These are phyloP conservation scores for Halichoerus grypus DNA, from an alignment of 2,113 vertebrate species.

Conservation along the genomic window DNA sequence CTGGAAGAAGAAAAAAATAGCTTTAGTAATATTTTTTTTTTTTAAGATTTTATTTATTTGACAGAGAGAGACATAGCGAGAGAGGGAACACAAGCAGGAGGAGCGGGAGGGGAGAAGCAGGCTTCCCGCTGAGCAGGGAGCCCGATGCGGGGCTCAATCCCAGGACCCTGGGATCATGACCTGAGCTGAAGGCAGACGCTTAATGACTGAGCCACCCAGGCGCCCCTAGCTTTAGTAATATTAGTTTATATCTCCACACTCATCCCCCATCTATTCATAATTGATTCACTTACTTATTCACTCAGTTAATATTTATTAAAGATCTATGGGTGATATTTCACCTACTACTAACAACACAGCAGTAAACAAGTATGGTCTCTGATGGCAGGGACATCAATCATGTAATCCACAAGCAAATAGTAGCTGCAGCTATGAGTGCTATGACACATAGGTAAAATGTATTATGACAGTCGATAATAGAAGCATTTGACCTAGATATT, in stretches of 20 bases:
- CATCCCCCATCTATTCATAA: neutral
- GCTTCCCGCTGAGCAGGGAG: no score
- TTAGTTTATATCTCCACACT: neutral
- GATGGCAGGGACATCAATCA: neutral
- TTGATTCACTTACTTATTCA: constrained; percentile 17
- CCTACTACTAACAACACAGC: neutral
- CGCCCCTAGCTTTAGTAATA: neutral
- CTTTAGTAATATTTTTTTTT: neutral
- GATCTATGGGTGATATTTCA: neutral
- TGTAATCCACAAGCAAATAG: neutral
- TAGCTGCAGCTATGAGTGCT: neutral
- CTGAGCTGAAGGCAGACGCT: no score
- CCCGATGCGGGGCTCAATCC: no score
- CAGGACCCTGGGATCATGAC: no score
- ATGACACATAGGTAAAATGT: neutral
- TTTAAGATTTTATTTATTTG: no score
- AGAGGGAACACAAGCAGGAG: no score
- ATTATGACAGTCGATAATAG: neutral
- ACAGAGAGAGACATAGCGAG: no score
- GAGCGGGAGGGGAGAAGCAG: no score
- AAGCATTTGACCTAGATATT: neutral
- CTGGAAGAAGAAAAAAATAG: neutral
- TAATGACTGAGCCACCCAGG: no score
- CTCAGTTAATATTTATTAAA: constrained; percentile 8
- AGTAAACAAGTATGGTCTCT: neutral